A percentile compares a stretch with the other conserved stretches of the same genome.
phyloP scores from a whole-genome alignment of 2,797 vertebrate species.

The Triplophysa yarkandensis region DNA sequence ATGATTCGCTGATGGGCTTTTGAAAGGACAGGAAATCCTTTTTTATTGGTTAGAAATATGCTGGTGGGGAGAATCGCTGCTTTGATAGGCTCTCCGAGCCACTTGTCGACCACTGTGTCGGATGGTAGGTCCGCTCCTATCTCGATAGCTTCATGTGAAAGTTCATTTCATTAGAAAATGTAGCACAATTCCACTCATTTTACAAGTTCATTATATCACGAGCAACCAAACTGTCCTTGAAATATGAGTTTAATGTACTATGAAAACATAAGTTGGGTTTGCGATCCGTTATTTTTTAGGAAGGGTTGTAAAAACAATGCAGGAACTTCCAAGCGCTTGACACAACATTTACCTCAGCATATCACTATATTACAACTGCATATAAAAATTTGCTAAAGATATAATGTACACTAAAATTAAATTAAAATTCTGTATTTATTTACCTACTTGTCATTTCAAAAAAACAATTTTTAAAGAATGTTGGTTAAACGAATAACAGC shows the following conservation, averaged over 20 bases:
- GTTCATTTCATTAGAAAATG: conserved; percentile 13
- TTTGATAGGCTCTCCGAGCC: conserved; percentile 94
- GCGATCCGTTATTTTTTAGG: neutral
- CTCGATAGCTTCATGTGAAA: conserved; percentile 79
- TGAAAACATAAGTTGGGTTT: conserved; percentile 2
- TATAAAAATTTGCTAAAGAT: too few relatives aligned
- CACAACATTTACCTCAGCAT: neutral
- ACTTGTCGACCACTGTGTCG: conserved; percentile 86
- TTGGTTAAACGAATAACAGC: too few relatives aligned
- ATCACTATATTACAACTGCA: neutral
- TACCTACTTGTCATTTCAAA: neutral
- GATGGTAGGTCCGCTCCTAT: conserved; percentile 89
- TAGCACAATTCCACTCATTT: neutral
- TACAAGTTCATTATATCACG: neutral
- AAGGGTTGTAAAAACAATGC: neutral
- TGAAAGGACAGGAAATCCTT: conserved; percentile 91
- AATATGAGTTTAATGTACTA: neutral
- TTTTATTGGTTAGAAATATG: conserved; percentile 94
- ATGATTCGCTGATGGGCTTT: conserved; percentile 89
- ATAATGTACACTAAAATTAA: too few relatives aligned
- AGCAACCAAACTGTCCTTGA: neutral
- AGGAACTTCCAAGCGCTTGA: neutral
- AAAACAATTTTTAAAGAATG: too few relatives aligned
- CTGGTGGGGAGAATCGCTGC: conserved; percentile 89
- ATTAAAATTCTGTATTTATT: too few relatives aligned